These are phyloP conservation scores for Ophion slaviceki DNA, from an alignment of 2,888 invertebrate genomes.

Conservation along the genomic window DNA sequence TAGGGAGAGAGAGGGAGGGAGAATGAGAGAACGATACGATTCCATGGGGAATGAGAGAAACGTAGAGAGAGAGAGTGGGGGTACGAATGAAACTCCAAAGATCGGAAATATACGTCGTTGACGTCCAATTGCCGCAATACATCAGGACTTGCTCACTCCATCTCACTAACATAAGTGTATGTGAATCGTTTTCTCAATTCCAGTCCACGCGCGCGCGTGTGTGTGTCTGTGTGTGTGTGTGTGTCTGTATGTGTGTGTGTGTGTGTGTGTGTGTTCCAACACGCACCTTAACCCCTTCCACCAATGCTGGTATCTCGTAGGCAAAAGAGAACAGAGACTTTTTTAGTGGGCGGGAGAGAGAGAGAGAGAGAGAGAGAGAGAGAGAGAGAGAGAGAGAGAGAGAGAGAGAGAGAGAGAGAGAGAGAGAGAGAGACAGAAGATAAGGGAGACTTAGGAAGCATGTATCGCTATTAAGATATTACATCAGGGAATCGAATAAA, in stretches of 20 bases:
- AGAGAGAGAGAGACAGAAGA: too few species aligned
- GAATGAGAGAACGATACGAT: too few species aligned
- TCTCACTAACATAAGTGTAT: background rate
- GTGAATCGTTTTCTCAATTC: background rate
- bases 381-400: too few species aligned
- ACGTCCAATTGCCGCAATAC: constrained; percentile 59
- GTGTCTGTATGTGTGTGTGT: too few species aligned
- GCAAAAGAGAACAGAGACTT: background rate
- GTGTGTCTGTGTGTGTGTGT: too few species aligned
- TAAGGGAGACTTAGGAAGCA: constrained; percentile 28
- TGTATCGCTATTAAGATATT: constrained; percentile 43
- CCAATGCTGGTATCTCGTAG: background rate
- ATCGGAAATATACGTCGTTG: constrained; percentile 47
- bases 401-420: too few species aligned
- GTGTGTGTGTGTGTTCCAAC: too few species aligned
- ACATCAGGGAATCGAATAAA: too few species aligned
- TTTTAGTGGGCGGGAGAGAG: background rate
- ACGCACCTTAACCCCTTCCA: too few species aligned
- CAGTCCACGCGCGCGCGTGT: background rate
- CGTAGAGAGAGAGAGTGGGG: background rate
- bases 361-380: too few species aligned
- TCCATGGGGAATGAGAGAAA: background rate
- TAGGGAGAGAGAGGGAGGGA: background rate
- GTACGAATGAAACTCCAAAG: too few species aligned
- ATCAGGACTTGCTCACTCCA: constrained; percentile 46